phyloP scores from a whole-genome alignment of 2,888 invertebrate genomes.

The Tipula unca region DNA sequence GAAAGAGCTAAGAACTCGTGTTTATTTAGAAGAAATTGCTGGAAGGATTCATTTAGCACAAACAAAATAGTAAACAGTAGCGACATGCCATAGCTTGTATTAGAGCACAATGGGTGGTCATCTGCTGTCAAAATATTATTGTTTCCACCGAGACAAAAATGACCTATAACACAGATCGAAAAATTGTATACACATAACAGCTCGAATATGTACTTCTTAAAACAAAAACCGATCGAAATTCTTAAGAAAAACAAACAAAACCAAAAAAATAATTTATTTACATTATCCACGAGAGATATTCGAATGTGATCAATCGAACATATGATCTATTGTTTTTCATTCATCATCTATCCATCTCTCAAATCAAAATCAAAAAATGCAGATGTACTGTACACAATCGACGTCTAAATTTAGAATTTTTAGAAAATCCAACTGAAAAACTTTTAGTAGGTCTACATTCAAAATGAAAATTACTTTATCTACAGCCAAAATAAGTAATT shows the following conservation, averaged over 20 bases:
- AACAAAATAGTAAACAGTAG: too few relatives aligned
- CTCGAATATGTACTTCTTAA: background rate
- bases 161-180: background rate
- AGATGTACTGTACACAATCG: background rate
- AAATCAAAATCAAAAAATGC: background rate
- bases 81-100: too few relatives aligned
- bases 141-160: background rate
- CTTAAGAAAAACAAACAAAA: background rate
- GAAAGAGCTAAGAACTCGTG: too few relatives aligned
- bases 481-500: too few relatives aligned
- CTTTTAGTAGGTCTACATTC: background rate
- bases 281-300: background rate
- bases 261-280: background rate
- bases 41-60: too few relatives aligned
- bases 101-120: background rate
- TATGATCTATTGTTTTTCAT: background rate
- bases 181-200: background rate
- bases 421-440: background rate
- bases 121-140: background rate
- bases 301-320: background rate
- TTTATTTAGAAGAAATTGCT: too few relatives aligned
- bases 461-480: background rate
- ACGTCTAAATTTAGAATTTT: background rate
- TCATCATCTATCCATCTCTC: background rate
- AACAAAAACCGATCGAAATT: background rate